Conservation (phyloP, 2,888 invertebrate genomes). For the Azorinus chamasolen region DNA sequence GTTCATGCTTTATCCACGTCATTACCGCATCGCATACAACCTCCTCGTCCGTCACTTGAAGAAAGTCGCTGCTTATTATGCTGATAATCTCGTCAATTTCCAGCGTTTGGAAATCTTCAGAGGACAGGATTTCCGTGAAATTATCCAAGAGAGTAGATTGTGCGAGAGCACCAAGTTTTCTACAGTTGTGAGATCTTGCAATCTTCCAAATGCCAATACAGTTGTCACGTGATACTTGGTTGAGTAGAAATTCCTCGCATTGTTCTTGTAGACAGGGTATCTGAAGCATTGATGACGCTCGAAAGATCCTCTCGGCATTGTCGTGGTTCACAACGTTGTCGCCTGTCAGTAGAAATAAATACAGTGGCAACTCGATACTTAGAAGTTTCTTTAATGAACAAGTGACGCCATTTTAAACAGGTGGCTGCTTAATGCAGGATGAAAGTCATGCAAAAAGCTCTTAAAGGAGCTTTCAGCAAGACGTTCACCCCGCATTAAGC, state of each 20-base stretch:
- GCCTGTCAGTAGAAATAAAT: conserved; percentile 87
- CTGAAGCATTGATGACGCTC: conserved; percentile 95
- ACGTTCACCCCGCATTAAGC: too few relatives aligned
- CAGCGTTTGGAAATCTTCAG: conserved; percentile 87
- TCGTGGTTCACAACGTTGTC: conserved; percentile 91
- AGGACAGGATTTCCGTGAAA: conserved; percentile 66
- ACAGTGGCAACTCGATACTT: too few relatives aligned
- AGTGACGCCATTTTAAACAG: too few relatives aligned
- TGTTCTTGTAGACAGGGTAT: conserved; percentile 93
- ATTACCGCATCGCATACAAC: conserved; percentile 91
- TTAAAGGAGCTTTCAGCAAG: too few relatives aligned
- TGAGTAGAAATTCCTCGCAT: conserved; percentile 92
- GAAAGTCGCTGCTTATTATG: conserved; percentile 92
- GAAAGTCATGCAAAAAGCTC: too few relatives aligned
- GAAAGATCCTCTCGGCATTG: conserved; percentile 91
- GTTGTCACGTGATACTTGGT: conserved; percentile 91
- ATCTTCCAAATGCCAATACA: conserved; percentile 94
- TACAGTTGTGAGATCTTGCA: conserved; percentile 91
- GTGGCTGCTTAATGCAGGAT: too few relatives aligned
- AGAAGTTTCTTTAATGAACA: too few relatives aligned
- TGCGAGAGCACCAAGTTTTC: conserved; percentile 90
- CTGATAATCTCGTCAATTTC: conserved; percentile 91
- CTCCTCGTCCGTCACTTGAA: conserved; percentile 95
- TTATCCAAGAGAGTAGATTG: conserved; percentile 90
- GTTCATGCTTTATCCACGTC: conserved; percentile 90